These are phyloP conservation scores for Orchesella cincta DNA, from an alignment of 1,140 invertebrate species.

Conservation along the genomic window DNA sequence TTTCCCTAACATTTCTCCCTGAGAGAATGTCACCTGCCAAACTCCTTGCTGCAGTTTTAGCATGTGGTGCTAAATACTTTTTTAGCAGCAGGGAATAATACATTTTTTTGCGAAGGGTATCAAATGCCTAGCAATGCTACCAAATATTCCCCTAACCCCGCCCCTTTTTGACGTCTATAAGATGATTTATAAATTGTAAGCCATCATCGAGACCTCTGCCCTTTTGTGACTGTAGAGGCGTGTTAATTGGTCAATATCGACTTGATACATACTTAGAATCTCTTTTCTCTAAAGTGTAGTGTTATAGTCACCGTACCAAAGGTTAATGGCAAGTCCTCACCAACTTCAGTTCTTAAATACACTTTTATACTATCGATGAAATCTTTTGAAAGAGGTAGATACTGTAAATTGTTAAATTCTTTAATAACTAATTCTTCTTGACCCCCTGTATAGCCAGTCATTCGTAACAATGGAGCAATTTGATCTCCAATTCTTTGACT, in stretches of 20 bases:
- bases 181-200: not conserved
- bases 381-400: not conserved
- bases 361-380: not conserved
- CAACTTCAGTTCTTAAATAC: slow-evolving; percentile 23
- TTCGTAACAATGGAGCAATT: not conserved
- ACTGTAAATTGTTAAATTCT: not conserved
- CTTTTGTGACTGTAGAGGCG: not conserved
- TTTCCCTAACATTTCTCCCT: not conserved
- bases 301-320: not conserved
- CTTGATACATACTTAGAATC: slow-evolving; percentile 5
- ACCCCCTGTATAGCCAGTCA: not conserved
- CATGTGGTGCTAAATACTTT: not conserved
- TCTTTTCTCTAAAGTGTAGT: slow-evolving; percentile 26
- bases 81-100: not conserved
- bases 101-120: slow-evolving; percentile 1
- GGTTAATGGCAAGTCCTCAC: not conserved
- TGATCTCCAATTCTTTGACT: not conserved
- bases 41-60: not conserved
- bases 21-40: not conserved
- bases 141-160: not conserved
- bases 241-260: no score
- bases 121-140: not conserved
- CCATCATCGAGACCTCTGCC: not conserved
- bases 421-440: not conserved
- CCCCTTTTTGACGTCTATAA: not conserved